phyloP scores from a whole-genome alignment of 2,797 vertebrate species.

The Gallinago nigripennis region DNA sequence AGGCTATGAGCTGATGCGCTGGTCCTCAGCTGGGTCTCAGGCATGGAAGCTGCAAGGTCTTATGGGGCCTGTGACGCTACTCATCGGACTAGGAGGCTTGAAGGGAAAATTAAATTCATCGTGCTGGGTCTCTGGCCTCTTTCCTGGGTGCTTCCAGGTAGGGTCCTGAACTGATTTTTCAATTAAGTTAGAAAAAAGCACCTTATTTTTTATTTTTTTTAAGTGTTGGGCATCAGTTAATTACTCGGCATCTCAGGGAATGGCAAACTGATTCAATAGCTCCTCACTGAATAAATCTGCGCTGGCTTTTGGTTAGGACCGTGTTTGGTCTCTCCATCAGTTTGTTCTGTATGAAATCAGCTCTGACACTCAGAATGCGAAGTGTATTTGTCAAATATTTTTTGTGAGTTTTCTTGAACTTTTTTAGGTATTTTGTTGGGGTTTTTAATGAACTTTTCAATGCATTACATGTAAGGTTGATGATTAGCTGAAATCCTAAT shows the following conservation, averaged over 20 bases:
- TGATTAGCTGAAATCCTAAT: background rate
- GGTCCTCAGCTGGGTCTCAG: background rate
- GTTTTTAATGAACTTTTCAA: background rate
- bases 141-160: background rate
- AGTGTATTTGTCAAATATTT: background rate
- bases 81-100: accelerated
- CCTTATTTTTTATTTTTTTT: background rate
- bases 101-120: background rate
- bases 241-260: background rate
- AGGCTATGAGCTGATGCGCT: background rate
- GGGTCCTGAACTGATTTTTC: background rate
- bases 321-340: background rate
- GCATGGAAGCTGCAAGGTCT: background rate
- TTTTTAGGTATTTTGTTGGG: background rate
- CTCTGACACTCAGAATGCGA: background rate
- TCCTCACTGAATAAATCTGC: background rate
- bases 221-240: background rate
- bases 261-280: background rate
- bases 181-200: background rate
- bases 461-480: background rate
- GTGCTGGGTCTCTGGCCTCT: background rate
- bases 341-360: background rate
- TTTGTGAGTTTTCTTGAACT: background rate
- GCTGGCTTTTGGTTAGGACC: background rate
- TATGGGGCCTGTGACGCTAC: background rate